Percentiles rank a stretch among this genome's conserved stretches.
These are phyloP conservation scores for Hirtodrosophila cameraria DNA, from an alignment of 2,888 invertebrate species.

Conservation along the genomic window DNA sequence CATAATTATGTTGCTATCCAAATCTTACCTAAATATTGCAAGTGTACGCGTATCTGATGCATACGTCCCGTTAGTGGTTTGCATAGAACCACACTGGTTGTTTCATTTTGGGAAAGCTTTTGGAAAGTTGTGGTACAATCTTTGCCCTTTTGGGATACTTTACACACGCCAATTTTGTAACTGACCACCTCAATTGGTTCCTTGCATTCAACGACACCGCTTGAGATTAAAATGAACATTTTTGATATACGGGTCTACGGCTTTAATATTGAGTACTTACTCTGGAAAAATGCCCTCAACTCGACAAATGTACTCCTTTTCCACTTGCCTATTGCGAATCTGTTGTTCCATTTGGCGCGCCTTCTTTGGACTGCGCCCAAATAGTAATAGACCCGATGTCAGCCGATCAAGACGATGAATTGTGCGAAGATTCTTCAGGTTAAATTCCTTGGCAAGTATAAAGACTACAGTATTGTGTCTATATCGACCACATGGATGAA, in stretches of 20 bases:
- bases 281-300: slow-evolving; percentile 97
- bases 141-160: slow-evolving; percentile 96
- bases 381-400: slow-evolving; percentile 95
- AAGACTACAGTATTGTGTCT: slow-evolving; percentile 98
- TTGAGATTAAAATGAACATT: slow-evolving; percentile 84
- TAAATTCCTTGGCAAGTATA: slow-evolving; percentile 98
- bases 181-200: slow-evolving; percentile 97
- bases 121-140: slow-evolving; percentile 96
- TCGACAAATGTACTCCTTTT: slow-evolving; percentile 97
- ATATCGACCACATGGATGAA: slow-evolving; percentile 99
- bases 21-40: slow-evolving; percentile 93
- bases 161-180: slow-evolving; percentile 98
- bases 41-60: slow-evolving; percentile 99
- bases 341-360: slow-evolving; percentile 98
- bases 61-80: slow-evolving; percentile 98
- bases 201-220: slow-evolving; percentile 92
- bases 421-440: slow-evolving; percentile 95
- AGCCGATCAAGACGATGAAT: slow-evolving; percentile 98
- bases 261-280: slow-evolving; percentile 85
- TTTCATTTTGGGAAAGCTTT: slow-evolving; percentile 93
- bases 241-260: fast-evolving
- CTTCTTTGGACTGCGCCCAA: slow-evolving; percentile 96
- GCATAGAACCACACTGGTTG: slow-evolving; percentile 96
- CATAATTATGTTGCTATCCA: no score
- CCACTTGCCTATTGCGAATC: slow-evolving; percentile 95